Evolutionary conservation across 2,113 vertebrate genomes (phyloP), one percentile per base, ranked within the genome.

Genomic region (Bolborhynchus lineola): DNA sequence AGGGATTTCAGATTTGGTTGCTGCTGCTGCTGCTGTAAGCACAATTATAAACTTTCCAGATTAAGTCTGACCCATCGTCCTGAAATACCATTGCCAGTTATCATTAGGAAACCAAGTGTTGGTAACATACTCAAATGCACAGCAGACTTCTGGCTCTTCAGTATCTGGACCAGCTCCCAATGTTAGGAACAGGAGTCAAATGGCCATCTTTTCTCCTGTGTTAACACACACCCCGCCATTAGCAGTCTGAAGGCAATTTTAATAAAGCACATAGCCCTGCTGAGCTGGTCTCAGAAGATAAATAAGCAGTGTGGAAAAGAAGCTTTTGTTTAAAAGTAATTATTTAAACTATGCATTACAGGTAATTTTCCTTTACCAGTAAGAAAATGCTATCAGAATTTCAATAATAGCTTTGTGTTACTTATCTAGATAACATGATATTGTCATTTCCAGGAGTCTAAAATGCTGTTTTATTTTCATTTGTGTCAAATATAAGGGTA

Each of bases 301-400:
- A 98, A 97, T 98, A 98, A 97, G 94, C 46, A 39, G 92, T 88
- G 91, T 59, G 82, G 97, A 97, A 97, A 96, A 98, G 95, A 96
- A 97, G 97, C 97, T 98, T 98, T 98, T 98, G 98, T 98, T 98
- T 98, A 97, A 98, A 98, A 98, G 98, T 98, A 98, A 98, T 98
- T 98, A 98, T 98, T 98, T 98, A 97, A 98, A 98, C 98, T 98
- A 97, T 96, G 97, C 96, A 98, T 98, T 98, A 98, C 97, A 98
- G 98, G 98, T 98, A 98, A 98, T 98, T 98, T 98, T 97, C 97
- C 96, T 97, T 98, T 96, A 97, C 96, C 88, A 94, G 94, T 96
- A 97, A 95, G 97, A 82, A 97, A 97, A 97, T 98, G 97, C 97
- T 97, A 98, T 98, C 97, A 96, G 97, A 98, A 98, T 98, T 97